Evolutionary conservation across 2,888 invertebrate genomes (phyloP).

Genomic region (Apamea sordens): DNA sequence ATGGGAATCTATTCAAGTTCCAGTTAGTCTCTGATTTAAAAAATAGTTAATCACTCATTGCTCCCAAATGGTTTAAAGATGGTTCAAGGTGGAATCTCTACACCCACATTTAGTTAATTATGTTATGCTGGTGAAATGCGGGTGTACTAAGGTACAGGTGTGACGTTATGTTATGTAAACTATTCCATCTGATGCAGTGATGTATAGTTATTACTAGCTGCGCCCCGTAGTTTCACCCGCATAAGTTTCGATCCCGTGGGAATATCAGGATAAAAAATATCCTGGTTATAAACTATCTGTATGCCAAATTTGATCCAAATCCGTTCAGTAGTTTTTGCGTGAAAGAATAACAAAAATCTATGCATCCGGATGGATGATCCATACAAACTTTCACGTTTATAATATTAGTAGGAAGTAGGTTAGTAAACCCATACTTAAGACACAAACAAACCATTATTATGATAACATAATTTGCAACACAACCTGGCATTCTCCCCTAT

Average conservation of each 20-base stretch:
- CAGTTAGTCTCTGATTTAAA: background rate
- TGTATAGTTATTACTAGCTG: background rate
- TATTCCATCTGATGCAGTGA: background rate
- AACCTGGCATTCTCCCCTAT: conserved; percentile 35
- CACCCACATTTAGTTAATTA: background rate
- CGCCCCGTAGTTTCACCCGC: too few species aligned
- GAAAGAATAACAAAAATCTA: too few species aligned
- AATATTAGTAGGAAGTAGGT: too few species aligned
- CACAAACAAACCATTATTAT: conserved; percentile 5
- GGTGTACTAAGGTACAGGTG: too few species aligned
- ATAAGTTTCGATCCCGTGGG: too few species aligned
- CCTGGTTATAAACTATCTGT: too few species aligned
- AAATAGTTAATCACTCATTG: background rate
- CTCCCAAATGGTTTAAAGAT: background rate
- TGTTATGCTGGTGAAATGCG: background rate
- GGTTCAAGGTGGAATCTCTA: background rate
- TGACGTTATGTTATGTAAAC: background rate
- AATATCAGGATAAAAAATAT: too few species aligned
- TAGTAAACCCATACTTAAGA: background rate
- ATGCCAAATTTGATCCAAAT: too few species aligned
- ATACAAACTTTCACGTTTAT: too few species aligned
- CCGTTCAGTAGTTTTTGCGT: too few species aligned
- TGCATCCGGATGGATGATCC: too few species aligned
- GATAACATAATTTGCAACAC: conserved; percentile 4
- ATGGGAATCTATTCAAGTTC: background rate